Evolutionary conservation across 2,888 invertebrate species (phyloP).

Genomic region (Cacoxenus indagator): DNA sequence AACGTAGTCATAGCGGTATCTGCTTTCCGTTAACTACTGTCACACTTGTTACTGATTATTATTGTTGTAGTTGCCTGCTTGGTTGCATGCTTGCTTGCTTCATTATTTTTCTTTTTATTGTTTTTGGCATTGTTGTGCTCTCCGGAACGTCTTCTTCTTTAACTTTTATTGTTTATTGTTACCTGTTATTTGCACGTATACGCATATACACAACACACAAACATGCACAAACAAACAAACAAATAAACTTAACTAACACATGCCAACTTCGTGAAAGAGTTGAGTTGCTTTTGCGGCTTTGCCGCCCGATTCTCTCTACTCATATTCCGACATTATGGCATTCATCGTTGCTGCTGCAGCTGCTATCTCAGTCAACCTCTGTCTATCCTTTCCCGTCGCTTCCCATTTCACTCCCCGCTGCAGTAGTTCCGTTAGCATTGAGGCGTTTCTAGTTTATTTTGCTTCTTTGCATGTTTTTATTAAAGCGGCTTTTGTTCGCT

Average conservation of each 20-base stretch:
- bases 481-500: background rate
- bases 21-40: constrained; percentile 55
- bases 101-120: constrained; percentile 30
- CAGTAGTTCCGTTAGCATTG: constrained; percentile 18
- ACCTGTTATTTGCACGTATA: constrained; percentile 19
- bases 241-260: constrained; percentile 11
- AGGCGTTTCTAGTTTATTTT: constrained; percentile 4
- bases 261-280: constrained; percentile 7
- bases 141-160: constrained; percentile 27
- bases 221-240: background rate
- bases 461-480: background rate
- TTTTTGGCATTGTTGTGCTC: constrained; percentile 31
- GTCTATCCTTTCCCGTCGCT: too few species aligned
- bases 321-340: too few species aligned
- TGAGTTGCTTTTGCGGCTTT: constrained; percentile 4
- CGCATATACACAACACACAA: background rate
- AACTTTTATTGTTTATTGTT: constrained; percentile 47
- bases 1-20: too few species aligned
- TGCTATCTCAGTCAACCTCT: too few species aligned
- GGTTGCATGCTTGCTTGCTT: constrained; percentile 17
- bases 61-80: constrained; percentile 35
- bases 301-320: too few species aligned
- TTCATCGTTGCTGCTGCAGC: too few species aligned
- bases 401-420: background rate
- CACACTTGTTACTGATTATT: constrained; percentile 65